A percentile compares a stretch with the other conserved stretches of the same genome.
phyloP scores from a whole-genome alignment of 2,888 invertebrate species.

The Stenotaenia linearis region DNA sequence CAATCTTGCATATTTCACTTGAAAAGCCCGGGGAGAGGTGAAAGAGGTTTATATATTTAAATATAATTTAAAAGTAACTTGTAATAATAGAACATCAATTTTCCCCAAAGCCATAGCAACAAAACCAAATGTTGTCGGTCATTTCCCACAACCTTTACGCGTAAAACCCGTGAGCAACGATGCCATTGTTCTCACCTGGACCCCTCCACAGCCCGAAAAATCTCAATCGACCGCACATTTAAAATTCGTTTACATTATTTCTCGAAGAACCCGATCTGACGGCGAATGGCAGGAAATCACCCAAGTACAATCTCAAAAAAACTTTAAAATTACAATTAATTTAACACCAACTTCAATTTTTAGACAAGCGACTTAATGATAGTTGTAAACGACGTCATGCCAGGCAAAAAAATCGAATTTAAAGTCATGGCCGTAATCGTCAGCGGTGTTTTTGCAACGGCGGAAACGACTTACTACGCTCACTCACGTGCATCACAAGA shows the following conservation, averaged over 20 bases:
- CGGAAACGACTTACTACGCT: background rate
- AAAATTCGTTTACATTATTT: background rate
- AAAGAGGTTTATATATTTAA: background rate
- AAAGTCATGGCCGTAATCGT: background rate
- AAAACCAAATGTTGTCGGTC: background rate
- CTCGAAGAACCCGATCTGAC: background rate
- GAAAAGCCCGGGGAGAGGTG: background rate
- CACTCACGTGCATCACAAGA: background rate
- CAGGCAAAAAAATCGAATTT: background rate
- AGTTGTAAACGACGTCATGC: background rate
- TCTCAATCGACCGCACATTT: background rate
- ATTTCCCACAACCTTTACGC: background rate
- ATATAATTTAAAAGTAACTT: background rate
- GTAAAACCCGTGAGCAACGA: background rate
- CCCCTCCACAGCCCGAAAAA: background rate
- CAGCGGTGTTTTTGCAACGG: background rate
- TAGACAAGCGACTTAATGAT: background rate
- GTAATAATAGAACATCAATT: too few relatives aligned
- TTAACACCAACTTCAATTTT: background rate
- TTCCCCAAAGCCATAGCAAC: background rate
- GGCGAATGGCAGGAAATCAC: conserved; percentile 1
- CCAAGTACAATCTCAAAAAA: background rate
- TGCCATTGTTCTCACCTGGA: background rate
- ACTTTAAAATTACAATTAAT: background rate
- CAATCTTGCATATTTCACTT: background rate